These are phyloP conservation scores for Limnephilus marmoratus DNA, from an alignment of 2,888 invertebrate genomes.

Conservation along the genomic window DNA sequence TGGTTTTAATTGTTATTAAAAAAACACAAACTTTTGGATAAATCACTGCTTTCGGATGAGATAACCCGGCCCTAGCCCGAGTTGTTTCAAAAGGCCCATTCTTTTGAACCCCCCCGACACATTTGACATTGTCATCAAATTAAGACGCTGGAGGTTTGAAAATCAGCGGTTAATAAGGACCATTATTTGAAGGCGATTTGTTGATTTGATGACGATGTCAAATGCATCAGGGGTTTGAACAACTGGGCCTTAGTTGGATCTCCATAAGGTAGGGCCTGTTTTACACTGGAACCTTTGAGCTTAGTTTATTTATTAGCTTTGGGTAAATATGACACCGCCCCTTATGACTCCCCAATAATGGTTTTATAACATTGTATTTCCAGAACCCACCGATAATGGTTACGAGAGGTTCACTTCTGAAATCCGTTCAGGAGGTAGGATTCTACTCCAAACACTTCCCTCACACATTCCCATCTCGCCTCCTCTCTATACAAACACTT, in stretches of 20 bases:
- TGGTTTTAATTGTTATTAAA: background rate
- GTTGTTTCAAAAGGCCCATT: too few relatives aligned
- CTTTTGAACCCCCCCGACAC: too few relatives aligned
- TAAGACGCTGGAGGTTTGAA: too few relatives aligned
- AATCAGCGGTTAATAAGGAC: too few relatives aligned
- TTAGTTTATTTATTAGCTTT: background rate
- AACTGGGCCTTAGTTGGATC: too few relatives aligned
- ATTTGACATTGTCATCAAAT: too few relatives aligned
- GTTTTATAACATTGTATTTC: background rate
- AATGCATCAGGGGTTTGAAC: too few relatives aligned
- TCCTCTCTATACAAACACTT: conserved; percentile 42
- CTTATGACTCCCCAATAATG: background rate
- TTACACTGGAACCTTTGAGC: background rate
- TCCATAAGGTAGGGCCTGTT: too few relatives aligned
- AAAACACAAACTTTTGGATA: background rate
- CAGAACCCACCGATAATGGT: conserved; percentile 20
- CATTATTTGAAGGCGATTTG: too few relatives aligned
- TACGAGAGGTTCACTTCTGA: conserved; percentile 32
- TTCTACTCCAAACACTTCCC: background rate
- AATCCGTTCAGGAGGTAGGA: conserved; percentile 45
- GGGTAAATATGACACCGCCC: background rate
- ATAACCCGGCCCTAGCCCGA: too few relatives aligned
- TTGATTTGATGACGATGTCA: too few relatives aligned
- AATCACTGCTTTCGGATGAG: too few relatives aligned
- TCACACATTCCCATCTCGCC: background rate